Evolutionary conservation across 2,888 invertebrate species (phyloP), one percentile per base, ranked within the genome.

Genomic region (Agrilus biguttatus): DNA sequence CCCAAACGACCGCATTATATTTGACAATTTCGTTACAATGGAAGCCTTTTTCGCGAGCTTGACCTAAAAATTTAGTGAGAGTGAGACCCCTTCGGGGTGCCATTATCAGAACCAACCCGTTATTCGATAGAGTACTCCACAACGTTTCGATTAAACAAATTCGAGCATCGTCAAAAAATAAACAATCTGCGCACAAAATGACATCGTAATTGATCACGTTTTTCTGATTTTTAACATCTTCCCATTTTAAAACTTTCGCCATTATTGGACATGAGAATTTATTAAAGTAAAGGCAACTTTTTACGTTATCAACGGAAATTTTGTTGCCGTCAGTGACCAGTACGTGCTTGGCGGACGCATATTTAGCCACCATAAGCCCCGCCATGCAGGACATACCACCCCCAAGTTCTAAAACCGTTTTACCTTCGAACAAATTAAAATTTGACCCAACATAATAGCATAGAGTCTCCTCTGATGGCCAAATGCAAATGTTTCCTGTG

Each of bases 311-410:
- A 37, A 86, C 75, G 44, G 84, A 82, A 36, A 76, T 71, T 53
- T 74, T 73, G 65, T 88, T 87, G 33, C 88, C 88, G 60, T 88
- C 88, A 12, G 86, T 84, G 33, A 87, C 67, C 48, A 78, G 73
- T 5, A 87, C 78, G 19, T 70, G 66, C 49, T 69, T 68, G 0
- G 83, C 74, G 39, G 70, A 67, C 43, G 78, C 75, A 54, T 78
- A 79, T 55, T 81, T 79, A 44, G 82, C 79, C 40, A 76, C 70
- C 57, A 83, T 73, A 12, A 88, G 65, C 2, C 86, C 87, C 7
- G 85, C 84, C 28, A 88, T 66, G 52, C 85, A 85, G 14, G 86
- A 84, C 82, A 88, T 87, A 3, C 88, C 88, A 14, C 87, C 87
- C 3, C 88, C 88, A 36, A 88, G 66, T 61, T 88, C 88, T 53